Evolutionary conservation across 2,113 vertebrate species (phyloP), one percentile per base, ranked within the genome.

Genomic region (Bubalus kerabau): DNA sequence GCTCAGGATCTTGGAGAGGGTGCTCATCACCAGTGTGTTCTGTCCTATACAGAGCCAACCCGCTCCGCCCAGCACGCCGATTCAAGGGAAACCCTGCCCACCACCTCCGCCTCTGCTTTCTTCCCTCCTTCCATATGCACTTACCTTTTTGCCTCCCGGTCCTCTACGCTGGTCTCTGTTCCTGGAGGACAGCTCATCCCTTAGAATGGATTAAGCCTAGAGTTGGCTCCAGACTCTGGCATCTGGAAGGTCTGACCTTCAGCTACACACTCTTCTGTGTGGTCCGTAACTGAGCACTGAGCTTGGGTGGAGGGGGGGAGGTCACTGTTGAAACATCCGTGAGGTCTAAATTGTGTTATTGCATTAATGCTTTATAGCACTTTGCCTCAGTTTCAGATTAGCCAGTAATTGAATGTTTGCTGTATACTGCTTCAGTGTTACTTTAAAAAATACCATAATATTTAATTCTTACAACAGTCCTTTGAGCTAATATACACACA

Each of bases 11-110:
- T 32, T 28, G 14, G 23, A 92, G 36, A 50, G 24, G 36, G 52
- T 43, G 76, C 81, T 54, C 5, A 10, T 19, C 48, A 11, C 10
- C 15, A 11, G 7, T 9, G 21, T 71, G 52, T 82, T 19, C 10
- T 59, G 1, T 10, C 14, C 24, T 16, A 4, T 56, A 62, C 64
- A 17, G 32, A 50, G 21, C 9, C 36, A 87, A 2, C 10, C 28
- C 0, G 0, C 13, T 87, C 5, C 7, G 1, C 5, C 2, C 12
- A 52, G 24, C 30, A 4, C 2, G 2, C 15, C 12, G 6, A 59
- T 36, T 26, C 32, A 46, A 5, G 60, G 80, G 50, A 17, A 24
- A 52, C 6, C 6, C 40, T 19, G 36, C 32, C 13, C 13, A 26
- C 60, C 15, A 3, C 28, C 15, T 9, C 8, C 2, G 1, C 6